Conservation (phyloP, 2,113 vertebrate genomes). For the Australoheros scitulus region DNA sequence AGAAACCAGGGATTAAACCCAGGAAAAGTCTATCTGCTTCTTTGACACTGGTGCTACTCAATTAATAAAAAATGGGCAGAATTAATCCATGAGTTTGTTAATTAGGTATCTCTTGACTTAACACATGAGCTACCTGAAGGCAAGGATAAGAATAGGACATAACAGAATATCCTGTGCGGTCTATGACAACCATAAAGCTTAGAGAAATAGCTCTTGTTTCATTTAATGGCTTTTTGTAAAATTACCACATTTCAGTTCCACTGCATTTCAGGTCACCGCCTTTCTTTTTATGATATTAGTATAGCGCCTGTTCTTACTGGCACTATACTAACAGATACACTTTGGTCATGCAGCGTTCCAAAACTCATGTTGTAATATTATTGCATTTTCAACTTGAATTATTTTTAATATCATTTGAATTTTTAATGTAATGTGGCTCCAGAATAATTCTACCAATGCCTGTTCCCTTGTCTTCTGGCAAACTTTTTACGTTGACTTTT, state of each 20-base stretch:
- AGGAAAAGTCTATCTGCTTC: slow-evolving; percentile 26
- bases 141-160: slow-evolving; percentile 76
- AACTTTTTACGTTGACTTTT: slow-evolving; percentile 62
- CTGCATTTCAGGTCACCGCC: slow-evolving; percentile 48
- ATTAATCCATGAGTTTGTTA: slow-evolving; percentile 74
- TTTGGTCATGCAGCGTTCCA: slow-evolving; percentile 30
- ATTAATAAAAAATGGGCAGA: slow-evolving; percentile 64
- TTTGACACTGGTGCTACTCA: slow-evolving; percentile 37
- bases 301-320: slow-evolving; percentile 26
- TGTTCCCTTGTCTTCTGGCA: slow-evolving; percentile 46
- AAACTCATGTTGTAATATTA: slow-evolving; percentile 9
- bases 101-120: slow-evolving; percentile 75
- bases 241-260: slow-evolving; percentile 65
- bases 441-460: slow-evolving; percentile 27
- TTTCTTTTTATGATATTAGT: slow-evolving; percentile 43
- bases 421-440: slow-evolving; percentile 39
- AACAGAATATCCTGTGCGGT: slow-evolving; percentile 62
- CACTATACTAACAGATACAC: slow-evolving; percentile 10
- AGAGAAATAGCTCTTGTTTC: slow-evolving; percentile 70
- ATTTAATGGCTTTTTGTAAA: slow-evolving; percentile 70
- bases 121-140: slow-evolving; percentile 77
- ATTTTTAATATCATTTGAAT: slow-evolving; percentile 53
- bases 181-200: slow-evolving; percentile 63
- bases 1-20: slow-evolving; percentile 18
- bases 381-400: slow-evolving; percentile 41